These are phyloP conservation scores for Notarius lentiginosus DNA, from an alignment of 2,113 vertebrate genomes.

Conservation along the genomic window DNA sequence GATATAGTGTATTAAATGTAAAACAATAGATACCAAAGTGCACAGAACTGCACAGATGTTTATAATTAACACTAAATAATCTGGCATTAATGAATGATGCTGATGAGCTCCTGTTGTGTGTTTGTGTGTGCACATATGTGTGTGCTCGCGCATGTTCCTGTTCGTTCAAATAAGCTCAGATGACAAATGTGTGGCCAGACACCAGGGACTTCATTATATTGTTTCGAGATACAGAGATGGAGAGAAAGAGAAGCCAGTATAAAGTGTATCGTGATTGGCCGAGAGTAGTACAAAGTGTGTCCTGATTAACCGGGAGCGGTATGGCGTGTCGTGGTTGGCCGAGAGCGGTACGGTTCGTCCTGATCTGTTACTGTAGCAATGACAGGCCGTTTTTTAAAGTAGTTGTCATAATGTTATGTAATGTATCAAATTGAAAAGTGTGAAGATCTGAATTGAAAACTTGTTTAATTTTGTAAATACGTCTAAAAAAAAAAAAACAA, in stretches of 20 bases:
- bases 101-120: background rate
- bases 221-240: constrained; percentile 38
- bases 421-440: too few species aligned
- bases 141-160: background rate
- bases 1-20: background rate
- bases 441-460: too few species aligned
- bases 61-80: background rate
- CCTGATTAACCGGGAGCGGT: background rate
- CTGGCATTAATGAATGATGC: background rate
- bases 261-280: background rate
- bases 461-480: too few species aligned
- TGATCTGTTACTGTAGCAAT: too few species aligned
- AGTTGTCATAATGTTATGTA: too few species aligned
- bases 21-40: background rate
- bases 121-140: background rate
- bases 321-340: background rate
- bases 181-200: constrained; percentile 68
- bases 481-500: too few species aligned
- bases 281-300: background rate
- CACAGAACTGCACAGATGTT: background rate
- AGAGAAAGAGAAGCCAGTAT: background rate
- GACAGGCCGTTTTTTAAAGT: too few species aligned
- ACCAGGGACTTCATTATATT: constrained; percentile 67
- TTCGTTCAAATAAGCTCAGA: constrained; percentile 54
- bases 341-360: background rate